Evolutionary conservation across 2,797 vertebrate genomes (phyloP).

Genomic region (Leptodactylus fallax): DNA sequence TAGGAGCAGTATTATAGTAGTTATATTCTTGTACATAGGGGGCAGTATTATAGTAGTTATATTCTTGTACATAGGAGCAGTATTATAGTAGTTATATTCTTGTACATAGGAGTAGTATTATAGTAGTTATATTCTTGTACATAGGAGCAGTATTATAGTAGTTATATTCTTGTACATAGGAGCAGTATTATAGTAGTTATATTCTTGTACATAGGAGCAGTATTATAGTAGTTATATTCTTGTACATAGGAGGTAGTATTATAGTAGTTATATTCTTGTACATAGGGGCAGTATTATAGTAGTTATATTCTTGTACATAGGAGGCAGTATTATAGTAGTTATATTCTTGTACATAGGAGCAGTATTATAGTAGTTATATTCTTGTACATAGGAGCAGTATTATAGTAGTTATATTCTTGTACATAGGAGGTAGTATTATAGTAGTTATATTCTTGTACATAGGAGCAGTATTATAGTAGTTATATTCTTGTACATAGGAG

Average conservation of each 20-base stretch:
- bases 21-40: neutral
- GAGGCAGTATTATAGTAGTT: no score
- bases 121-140: conserved; percentile 1
- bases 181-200: conserved; percentile 1
- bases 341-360: no score
- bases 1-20: neutral
- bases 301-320: no score
- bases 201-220: neutral
- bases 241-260: neutral
- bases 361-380: no score
- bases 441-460: no score
- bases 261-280: conserved; percentile 3
- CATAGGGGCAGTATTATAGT: neutral
- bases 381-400: no score
- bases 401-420: no score
- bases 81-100: conserved; percentile 9
- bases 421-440: no score
- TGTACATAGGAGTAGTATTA: neutral
- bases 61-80: neutral
- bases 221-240: conserved; percentile 5
- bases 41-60: conserved; percentile 15
- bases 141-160: conserved; percentile 11
- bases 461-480: neutral
- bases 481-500: neutral
- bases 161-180: conserved; percentile 1